Percentiles rank a stretch among this genome's conserved stretches.
Evolutionary conservation across 2,113 vertebrate species (phyloP).

Genomic region (Microcebus lehilahytsara): DNA sequence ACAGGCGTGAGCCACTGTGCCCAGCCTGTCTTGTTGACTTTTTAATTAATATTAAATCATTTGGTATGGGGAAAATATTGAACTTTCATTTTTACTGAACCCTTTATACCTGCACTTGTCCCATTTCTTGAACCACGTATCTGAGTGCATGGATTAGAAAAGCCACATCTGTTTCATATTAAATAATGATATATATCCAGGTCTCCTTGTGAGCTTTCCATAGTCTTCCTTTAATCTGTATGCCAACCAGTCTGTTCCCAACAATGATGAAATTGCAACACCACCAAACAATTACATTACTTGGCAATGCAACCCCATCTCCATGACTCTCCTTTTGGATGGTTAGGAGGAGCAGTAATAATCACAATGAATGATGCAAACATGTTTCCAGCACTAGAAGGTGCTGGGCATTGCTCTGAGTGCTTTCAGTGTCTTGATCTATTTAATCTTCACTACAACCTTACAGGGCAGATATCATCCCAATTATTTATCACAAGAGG

Average conservation of each 20-base stretch:
- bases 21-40: background rate
- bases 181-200: background rate
- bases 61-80: background rate
- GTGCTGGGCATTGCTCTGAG: background rate
- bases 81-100: background rate
- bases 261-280: background rate
- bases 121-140: background rate
- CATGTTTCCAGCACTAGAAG: background rate
- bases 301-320: background rate
- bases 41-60: slow-evolving; percentile 18
- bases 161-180: background rate
- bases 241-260: background rate
- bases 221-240: background rate
- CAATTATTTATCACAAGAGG: background rate
- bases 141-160: background rate
- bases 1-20: too few relatives aligned
- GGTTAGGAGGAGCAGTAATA: background rate
- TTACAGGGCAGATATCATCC: background rate
- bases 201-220: background rate
- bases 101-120: background rate
- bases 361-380: background rate
- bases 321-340: background rate
- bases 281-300: background rate
- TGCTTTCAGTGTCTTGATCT: background rate
- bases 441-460: background rate